phyloP scores from a whole-genome alignment of 2,113 vertebrate species.

The Prunella fulvescens region DNA sequence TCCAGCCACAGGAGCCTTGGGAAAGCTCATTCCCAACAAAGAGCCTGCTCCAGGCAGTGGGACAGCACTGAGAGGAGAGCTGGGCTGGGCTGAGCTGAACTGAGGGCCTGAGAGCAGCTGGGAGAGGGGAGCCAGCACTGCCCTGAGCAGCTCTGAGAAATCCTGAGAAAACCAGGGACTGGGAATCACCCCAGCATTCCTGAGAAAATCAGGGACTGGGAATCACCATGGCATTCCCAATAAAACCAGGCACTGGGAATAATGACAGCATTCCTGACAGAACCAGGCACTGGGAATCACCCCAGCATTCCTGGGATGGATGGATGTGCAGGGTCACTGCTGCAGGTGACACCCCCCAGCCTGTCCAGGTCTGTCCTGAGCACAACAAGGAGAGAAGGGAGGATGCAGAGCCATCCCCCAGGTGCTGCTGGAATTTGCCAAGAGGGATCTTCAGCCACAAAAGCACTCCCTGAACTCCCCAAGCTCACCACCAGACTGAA shows the following conservation, averaged over 20 bases:
- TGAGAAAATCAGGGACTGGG: accelerated
- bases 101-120: neutral
- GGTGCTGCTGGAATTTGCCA: neutral
- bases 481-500: accelerated
- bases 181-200: accelerated
- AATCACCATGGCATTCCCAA: neutral
- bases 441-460: neutral
- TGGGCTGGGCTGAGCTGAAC: neutral
- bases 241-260: neutral
- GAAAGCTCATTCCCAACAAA: accelerated
- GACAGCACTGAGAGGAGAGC: neutral
- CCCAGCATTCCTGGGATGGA: too few relatives aligned
- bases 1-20: neutral
- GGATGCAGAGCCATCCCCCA: neutral
- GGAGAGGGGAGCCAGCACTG: neutral
- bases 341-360: neutral
- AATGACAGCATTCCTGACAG: neutral
- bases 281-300: too few relatives aligned
- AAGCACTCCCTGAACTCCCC: neutral
- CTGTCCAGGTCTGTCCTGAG: neutral
- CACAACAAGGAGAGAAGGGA: neutral
- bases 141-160: neutral
- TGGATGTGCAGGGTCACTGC: neutral
- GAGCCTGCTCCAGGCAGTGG: neutral
- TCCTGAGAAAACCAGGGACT: neutral